Evolutionary conservation across 1,140 invertebrate genomes (phyloP), one percentile per base, ranked within the genome.

Genomic region (Pseudomyrmex sp.): DNA sequence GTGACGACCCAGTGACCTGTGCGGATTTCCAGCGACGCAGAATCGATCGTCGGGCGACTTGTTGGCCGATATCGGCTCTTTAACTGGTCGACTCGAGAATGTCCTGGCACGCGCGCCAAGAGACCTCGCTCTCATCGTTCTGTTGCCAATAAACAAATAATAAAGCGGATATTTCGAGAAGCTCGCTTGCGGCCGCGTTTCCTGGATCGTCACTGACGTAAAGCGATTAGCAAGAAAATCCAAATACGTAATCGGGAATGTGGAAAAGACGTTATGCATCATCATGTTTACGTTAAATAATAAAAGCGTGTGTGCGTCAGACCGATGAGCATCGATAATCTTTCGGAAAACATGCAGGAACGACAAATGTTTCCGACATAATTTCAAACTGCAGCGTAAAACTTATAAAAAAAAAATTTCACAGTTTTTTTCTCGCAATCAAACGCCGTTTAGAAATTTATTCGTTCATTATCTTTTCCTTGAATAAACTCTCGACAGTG

Each of bases 91-190:
- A 50, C 13, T 12, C 13, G 44, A 13, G 15, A 2, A 4, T 15
- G 13, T n/a, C 61, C 44, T 13, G 44, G 18, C 44, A 35, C 23
- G 35, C 61, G 61, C 59, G 61, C 61, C 74, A 76, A 76, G 26
- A 65, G 35, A 35, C 35, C 12, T 18, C 9, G 20, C 26, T 20
- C n/a, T n/a, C n/a, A 15, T 69, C 59, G 20, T 61, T 2, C 10
- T n/a, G 46, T 82, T 62, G 77, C 66, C 54, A 73, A 63, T 82
- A 82, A 72, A 73, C 69, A 82, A 72, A 82, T 82, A 73, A 63
- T 82, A 82, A 82, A 63, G 54, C 26, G 72, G 8, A 15, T 70
- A 79, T 80, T 80, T 82, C 61, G 79, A 75, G 72, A 10, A 73
- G 70, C 79, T 72, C 66, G 46, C 48, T 58, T 26, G 18, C 65